Base-by-base conservation (phyloP, 2,888 invertebrate genomes). In the Agrypnus murinus region DNA sequence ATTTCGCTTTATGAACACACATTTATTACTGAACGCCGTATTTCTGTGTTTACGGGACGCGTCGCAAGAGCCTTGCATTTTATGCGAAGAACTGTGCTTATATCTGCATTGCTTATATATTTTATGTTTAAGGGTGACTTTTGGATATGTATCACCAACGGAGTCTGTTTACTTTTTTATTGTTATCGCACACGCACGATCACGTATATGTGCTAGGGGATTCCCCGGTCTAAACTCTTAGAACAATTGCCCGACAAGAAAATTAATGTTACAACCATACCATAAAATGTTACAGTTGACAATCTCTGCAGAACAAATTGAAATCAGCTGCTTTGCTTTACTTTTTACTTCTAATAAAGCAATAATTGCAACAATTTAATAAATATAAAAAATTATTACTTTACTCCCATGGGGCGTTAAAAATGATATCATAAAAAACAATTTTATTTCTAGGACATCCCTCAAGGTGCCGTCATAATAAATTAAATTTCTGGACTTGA, bases 1-100 rank as follows among this genome's bases (percentile, higher is more conserved):
- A 73, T 71, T 73, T 73, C 73, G 65, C 73, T 73, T 71, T 73
- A 73, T 73, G 73, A 73, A 73, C 71, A 65, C 73, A 68, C 73
- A 73, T 73, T 73, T 73, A 73, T 73, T 71, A 73, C 71, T 43
- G 65, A 68, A 65, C 48, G 69, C 65, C 71, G 73, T 71, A 73
- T 73, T 73, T 71, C 62, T 71, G 62, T 71, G 73, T 67, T 67
- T 71, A 73, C 67, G 59, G 63, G 63, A 68, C 64, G 64, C 55
- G 53, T 68, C 68, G 48, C 65, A 64, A 60, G 46, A 68, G 53
- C 53, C 53, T 68, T 72, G 68, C 72, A 64, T 69, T 68, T 72
- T 69, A 69, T 65, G 48, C 65, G 60, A 53, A 70, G 36, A 46
- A 55, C 48, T 46, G 34, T 59, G 45, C 38, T 65, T 65, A 36